These are phyloP conservation scores for Saturnia pavonia DNA, from an alignment of 2,888 invertebrate genomes.

Conservation along the genomic window DNA sequence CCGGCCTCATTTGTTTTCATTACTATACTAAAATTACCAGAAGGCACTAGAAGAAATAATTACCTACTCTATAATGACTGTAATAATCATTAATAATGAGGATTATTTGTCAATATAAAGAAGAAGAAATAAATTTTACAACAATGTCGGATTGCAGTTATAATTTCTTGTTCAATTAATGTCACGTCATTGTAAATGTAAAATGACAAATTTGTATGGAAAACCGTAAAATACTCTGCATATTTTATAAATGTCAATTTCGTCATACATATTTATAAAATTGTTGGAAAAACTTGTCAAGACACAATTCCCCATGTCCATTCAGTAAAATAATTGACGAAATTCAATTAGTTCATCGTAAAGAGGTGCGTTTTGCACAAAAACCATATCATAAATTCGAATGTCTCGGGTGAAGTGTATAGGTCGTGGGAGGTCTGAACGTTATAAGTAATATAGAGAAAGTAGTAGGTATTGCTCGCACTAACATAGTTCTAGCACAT, in stretches of 20 bases:
- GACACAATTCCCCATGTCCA: not conserved
- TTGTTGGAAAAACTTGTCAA: not conserved
- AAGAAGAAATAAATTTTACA: not conserved
- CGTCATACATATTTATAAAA: not conserved
- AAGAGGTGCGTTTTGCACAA: not conserved
- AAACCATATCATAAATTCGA: not conserved
- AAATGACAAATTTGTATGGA: not conserved
- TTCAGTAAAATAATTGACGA: not conserved
- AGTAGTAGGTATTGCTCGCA: not conserved
- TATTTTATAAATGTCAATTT: not conserved
- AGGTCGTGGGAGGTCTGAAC: no score
- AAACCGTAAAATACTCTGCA: not conserved
- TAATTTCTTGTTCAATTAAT: not conserved
- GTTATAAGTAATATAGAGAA: not conserved
- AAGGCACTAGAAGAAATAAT: no score
- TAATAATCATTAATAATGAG: no score
- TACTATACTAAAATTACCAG: no score
- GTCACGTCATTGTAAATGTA: not conserved
- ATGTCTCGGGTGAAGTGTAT: not conserved
- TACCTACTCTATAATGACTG: no score
- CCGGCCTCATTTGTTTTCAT: no score
- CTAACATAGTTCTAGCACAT: not conserved
- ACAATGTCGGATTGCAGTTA: not conserved
- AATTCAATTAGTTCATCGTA: not conserved
- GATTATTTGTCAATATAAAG: no score